These are phyloP conservation scores for Atta colombica DNA, from an alignment of 1,140 invertebrate genomes.

Conservation along the genomic window DNA sequence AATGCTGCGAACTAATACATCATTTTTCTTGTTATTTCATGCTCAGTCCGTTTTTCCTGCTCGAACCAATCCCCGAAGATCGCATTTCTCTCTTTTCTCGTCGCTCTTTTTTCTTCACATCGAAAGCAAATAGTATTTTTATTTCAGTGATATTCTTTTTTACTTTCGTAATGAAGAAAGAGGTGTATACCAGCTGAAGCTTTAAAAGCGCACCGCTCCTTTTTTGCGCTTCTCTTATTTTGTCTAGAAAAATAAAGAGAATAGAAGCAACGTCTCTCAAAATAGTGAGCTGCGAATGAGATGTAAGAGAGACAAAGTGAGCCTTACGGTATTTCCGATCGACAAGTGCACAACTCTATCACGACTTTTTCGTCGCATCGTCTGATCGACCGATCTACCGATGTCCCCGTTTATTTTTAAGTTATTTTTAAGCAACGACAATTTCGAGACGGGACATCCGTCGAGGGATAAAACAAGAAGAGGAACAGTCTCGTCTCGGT, in stretches of 20 bases:
- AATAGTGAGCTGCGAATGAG: slow-evolving; percentile 38
- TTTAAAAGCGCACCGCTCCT: not conserved
- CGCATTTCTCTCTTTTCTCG: not conserved
- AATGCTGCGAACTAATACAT: slow-evolving; percentile 22
- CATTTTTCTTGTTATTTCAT: slow-evolving; percentile 19
- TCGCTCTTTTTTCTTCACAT: not conserved
- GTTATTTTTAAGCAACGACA: slow-evolving; percentile 7
- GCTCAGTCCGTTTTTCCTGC: not conserved
- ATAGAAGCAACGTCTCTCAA: slow-evolving; percentile 18
- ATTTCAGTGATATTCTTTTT: not conserved
- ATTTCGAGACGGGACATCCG: slow-evolving; percentile 5
- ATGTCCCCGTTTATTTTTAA: not conserved
- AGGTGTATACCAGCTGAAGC: not conserved
- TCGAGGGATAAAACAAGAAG: not conserved
- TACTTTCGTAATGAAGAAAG: not conserved
- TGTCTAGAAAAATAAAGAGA: slow-evolving; percentile 41
- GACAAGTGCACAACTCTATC: not conserved
- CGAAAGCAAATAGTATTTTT: slow-evolving; percentile 12
- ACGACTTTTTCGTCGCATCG: slow-evolving; percentile 8
- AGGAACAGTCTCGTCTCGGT: slow-evolving; percentile 14
- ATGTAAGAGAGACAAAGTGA: not conserved
- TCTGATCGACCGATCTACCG: not conserved
- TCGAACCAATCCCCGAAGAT: not conserved
- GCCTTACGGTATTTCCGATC: not conserved
- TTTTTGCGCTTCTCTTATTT: slow-evolving; percentile 22